A percentile compares a stretch with the other conserved stretches of the same genome.
These are phyloP conservation scores for Pyrgilauda ruficollis DNA, from an alignment of 2,113 vertebrate species.

Conservation along the genomic window DNA sequence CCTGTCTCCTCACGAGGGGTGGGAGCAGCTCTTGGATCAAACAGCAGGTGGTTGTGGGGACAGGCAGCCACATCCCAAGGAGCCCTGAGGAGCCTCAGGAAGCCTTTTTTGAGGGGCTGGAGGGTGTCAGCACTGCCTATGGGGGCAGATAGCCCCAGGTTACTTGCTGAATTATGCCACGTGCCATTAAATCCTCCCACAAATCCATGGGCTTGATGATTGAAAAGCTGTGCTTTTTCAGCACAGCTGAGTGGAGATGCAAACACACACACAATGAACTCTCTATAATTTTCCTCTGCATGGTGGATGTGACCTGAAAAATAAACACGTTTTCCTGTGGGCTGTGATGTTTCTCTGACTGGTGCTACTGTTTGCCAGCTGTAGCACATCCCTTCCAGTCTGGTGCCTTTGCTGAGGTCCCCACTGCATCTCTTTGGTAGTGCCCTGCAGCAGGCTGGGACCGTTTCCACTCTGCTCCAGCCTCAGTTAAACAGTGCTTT, in stretches of 20 bases:
- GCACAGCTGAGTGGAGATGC: not conserved
- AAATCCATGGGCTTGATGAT: not conserved
- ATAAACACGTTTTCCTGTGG: not conserved
- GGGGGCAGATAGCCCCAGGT: not conserved
- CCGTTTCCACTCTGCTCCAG: not conserved
- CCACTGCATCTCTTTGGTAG: not conserved
- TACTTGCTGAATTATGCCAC: not conserved
- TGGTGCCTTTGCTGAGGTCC: not conserved
- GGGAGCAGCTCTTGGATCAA: not conserved
- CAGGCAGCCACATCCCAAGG: rapidly evolving
- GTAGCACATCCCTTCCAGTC: not conserved
- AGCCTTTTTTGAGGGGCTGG: not conserved
- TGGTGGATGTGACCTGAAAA: not conserved
- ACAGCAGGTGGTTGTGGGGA: not conserved
- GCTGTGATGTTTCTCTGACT: not conserved
- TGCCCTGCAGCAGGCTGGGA: not conserved
- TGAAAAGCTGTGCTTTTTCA: not conserved
- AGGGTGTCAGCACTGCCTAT: not conserved
- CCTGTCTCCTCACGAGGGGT: rapidly evolving
- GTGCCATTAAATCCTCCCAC: not conserved
- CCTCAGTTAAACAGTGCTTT: not conserved
- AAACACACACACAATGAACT: not conserved
- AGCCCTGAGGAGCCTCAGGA: not conserved
- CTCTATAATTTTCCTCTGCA: not conserved
- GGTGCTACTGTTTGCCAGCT: conserved; percentile 2